phyloP scores from a whole-genome alignment of 2,797 vertebrate genomes.

The Sebastiscus tertius region DNA sequence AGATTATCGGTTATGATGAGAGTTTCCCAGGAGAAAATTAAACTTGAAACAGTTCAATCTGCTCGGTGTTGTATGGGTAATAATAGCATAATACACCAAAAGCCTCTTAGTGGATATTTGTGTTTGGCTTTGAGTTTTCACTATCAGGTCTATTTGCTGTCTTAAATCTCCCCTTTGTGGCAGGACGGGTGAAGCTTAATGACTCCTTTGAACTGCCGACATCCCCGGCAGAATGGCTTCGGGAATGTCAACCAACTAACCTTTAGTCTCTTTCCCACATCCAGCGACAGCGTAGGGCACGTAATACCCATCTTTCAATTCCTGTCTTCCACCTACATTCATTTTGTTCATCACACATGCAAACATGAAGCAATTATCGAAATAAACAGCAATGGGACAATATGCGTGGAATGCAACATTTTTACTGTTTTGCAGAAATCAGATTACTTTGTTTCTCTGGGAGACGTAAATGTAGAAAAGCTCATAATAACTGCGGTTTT shows the following conservation, averaged over 20 bases:
- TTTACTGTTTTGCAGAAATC: not conserved
- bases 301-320: slow-evolving; percentile 52
- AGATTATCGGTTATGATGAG: slow-evolving; percentile 19
- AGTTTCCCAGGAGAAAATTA: slow-evolving; percentile 77
- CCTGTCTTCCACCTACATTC: slow-evolving; percentile 30
- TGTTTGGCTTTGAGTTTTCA: slow-evolving; percentile 81
- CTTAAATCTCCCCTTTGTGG: slow-evolving; percentile 85
- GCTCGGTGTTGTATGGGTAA: slow-evolving; percentile 50
- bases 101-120: slow-evolving; percentile 81
- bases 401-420: not conserved
- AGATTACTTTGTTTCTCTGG: not conserved
- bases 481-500: not conserved
- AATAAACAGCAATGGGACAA: not conserved
- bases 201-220: slow-evolving; percentile 82
- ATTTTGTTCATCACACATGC: slow-evolving; percentile 3
- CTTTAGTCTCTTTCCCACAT: slow-evolving; percentile 81
- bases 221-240: slow-evolving; percentile 66
- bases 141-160: slow-evolving; percentile 80
- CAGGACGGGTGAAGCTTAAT: slow-evolving; percentile 72
- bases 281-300: slow-evolving; percentile 40
- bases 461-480: not conserved
- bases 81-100: slow-evolving; percentile 75
- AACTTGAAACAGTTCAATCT: slow-evolving; percentile 74
- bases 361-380: slow-evolving; percentile 17
- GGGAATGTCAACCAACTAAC: slow-evolving; percentile 79